Conservation (phyloP, 2,113 vertebrate genomes). For the Sceloporus tristichus region DNA sequence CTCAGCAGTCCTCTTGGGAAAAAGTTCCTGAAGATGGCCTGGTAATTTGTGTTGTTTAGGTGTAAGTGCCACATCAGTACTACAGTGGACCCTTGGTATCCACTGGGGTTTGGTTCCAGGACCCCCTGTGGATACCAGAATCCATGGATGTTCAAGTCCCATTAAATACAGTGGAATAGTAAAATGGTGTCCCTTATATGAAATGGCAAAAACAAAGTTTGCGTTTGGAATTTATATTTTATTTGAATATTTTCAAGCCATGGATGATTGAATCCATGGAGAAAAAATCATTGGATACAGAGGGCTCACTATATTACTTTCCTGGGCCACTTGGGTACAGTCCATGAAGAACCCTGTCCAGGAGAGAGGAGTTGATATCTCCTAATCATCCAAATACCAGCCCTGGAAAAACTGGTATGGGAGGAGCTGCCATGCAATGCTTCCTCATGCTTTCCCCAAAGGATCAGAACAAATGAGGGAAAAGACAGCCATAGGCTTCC, state of each 20-base stretch:
- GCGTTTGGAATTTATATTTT: no score
- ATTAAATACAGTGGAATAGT: no score
- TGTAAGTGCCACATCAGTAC: not conserved
- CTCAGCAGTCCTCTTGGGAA: no score
- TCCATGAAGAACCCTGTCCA: not conserved
- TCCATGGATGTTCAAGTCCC: no score
- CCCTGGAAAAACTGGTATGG: not conserved
- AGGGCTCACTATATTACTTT: not conserved
- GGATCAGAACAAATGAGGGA: not conserved
- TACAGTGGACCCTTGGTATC: not conserved
- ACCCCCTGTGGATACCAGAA: no score
- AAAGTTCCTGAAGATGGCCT: not conserved
- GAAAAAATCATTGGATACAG: not conserved
- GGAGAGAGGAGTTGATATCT: not conserved
- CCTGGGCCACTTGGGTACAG: not conserved
- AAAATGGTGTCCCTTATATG: no score
- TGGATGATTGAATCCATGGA: no score
- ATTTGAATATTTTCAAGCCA: no score
- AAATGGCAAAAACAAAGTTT: no score
- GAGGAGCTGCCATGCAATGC: not conserved
- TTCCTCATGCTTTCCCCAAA: not conserved
- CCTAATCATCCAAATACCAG: not conserved
- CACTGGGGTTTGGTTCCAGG: no score
- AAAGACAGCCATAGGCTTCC: not conserved
- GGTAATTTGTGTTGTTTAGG: not conserved